phyloP scores from a whole-genome alignment of 2,797 vertebrate species.

The Lepidocolaptes lacrymiger region DNA sequence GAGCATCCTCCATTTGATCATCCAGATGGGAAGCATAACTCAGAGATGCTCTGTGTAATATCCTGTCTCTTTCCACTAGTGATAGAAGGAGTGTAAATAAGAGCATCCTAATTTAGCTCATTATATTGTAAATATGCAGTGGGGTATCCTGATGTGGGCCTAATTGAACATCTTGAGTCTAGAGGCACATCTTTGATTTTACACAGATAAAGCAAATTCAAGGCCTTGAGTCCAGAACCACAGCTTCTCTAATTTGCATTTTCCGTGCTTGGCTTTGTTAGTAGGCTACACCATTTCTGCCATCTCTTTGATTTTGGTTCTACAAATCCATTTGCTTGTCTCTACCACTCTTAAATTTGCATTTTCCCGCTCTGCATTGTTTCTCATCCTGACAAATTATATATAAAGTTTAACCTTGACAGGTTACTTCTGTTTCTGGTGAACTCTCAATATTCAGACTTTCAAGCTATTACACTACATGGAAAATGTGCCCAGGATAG shows the following conservation, averaged over 20 bases:
- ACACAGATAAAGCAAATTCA: neutral
- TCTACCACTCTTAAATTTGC: neutral
- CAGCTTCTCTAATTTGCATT: neutral
- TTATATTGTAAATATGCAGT: neutral
- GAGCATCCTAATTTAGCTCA: neutral
- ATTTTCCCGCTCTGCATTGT: neutral
- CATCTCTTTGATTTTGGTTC: neutral
- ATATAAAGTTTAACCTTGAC: neutral
- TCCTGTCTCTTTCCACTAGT: neutral
- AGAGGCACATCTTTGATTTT: neutral
- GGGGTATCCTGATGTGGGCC: neutral
- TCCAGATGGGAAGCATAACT: neutral
- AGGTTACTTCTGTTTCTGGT: conserved; percentile 43
- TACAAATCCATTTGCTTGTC: neutral
- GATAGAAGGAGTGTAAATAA: neutral
- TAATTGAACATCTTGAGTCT: neutral
- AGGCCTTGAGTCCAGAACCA: neutral
- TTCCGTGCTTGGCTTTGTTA: neutral
- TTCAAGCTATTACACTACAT: conserved; percentile 43
- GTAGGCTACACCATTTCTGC: neutral
- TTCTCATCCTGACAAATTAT: neutral
- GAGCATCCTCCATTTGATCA: neutral
- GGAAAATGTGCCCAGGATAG: conserved; percentile 71
- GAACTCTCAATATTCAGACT: conserved; percentile 30
- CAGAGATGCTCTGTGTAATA: neutral